Evolutionary conservation across 2,113 vertebrate genomes (phyloP).

Genomic region (Okapia johnstoni): DNA sequence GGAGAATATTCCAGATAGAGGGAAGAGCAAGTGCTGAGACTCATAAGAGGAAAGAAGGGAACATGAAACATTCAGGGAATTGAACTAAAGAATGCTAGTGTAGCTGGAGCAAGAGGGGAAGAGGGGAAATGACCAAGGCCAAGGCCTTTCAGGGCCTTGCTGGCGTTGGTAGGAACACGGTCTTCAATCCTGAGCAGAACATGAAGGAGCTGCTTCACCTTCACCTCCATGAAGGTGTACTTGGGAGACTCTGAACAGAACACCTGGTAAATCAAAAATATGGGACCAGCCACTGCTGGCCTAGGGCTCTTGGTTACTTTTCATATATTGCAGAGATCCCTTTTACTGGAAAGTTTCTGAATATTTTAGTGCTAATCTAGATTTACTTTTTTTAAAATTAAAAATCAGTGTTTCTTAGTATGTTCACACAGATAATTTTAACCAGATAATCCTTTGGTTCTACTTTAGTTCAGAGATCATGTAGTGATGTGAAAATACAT

Average conservation of each 20-base stretch:
- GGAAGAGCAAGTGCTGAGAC: neutral
- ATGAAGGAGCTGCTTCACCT: neutral
- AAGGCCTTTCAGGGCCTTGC: neutral
- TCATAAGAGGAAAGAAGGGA: neutral
- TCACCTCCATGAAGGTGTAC: neutral
- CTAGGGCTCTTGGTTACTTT: neutral
- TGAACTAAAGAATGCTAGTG: neutral
- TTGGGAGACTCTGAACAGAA: neutral
- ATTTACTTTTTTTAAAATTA: neutral
- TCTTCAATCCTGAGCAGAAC: neutral
- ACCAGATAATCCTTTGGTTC: neutral
- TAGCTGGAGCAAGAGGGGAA: neutral
- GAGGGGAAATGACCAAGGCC: neutral
- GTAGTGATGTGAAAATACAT: neutral
- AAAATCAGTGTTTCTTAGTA: neutral
- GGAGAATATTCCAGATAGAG: neutral
- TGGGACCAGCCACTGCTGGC: neutral
- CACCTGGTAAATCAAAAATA: neutral
- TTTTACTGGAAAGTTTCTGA: neutral
- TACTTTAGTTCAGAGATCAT: neutral
- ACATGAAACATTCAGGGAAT: neutral
- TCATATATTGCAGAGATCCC: neutral
- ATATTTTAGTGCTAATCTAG: neutral
- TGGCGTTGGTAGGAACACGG: neutral
- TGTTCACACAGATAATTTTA: neutral